Conservation (phyloP, 2,888 invertebrate species). For the Dryobotodes eremita region DNA sequence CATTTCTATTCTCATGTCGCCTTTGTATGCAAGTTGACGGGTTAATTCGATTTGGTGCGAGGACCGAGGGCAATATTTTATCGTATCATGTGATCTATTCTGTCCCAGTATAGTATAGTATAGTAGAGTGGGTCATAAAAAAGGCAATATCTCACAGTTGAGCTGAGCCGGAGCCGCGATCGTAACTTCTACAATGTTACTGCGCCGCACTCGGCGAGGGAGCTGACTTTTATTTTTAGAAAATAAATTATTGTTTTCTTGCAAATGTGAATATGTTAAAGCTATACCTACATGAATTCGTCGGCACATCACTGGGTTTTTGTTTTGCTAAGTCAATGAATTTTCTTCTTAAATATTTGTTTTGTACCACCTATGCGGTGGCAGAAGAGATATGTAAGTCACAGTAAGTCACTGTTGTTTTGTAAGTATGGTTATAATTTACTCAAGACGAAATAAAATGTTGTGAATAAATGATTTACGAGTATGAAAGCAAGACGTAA, state of each 20-base stretch:
- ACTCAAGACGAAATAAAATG: not conserved
- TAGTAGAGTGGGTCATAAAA: slow-evolving; percentile 90
- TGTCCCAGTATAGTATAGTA: slow-evolving; percentile 87
- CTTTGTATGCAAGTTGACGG: slow-evolving; percentile 90
- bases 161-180: slow-evolving; percentile 87
- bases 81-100: slow-evolving; percentile 91
- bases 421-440: not conserved
- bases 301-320: slow-evolving; percentile 35
- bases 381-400: not conserved
- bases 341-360: slow-evolving; percentile 21
- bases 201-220: slow-evolving; percentile 83
- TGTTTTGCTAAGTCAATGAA: slow-evolving; percentile 43
- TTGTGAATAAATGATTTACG: not conserved
- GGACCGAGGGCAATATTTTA: slow-evolving; percentile 90
- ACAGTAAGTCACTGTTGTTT: not conserved
- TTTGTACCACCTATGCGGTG: not conserved
- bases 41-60: slow-evolving; percentile 90
- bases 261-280: slow-evolving; percentile 69
- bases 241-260: slow-evolving; percentile 81
- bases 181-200: slow-evolving; percentile 90
- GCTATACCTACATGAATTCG: slow-evolving; percentile 51
- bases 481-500: not conserved
- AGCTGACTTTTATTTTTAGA: slow-evolving; percentile 84
- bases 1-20: slow-evolving; percentile 88
- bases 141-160: slow-evolving; percentile 91